Conservation (phyloP, 2,888 invertebrate genomes). For the Heliconius ethilla region DNA sequence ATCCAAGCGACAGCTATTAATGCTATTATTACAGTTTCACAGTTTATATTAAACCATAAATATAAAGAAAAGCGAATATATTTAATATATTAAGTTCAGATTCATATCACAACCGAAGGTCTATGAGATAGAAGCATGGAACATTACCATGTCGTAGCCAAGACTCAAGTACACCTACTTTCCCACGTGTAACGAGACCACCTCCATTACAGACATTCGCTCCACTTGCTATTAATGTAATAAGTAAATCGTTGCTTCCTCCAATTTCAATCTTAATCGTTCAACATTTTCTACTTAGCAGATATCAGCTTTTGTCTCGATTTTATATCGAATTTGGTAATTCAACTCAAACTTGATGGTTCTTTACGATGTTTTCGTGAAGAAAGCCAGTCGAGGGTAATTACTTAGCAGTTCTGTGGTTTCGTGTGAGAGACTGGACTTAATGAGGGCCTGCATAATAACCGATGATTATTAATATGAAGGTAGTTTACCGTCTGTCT, state of each 20-base stretch:
- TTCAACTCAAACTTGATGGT: conserved; percentile 70
- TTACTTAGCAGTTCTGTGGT: conserved; percentile 80
- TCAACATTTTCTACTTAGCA: conserved; percentile 69
- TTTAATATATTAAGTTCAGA: conserved; percentile 58
- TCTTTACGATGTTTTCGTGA: conserved; percentile 76
- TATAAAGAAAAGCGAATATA: background rate
- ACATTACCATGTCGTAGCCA: conserved; percentile 68
- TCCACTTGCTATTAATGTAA: conserved; percentile 72
- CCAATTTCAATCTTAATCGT: conserved; percentile 71
- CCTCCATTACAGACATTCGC: conserved; percentile 76
- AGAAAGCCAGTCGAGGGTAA: conserved; percentile 73
- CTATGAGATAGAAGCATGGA: conserved; percentile 71
- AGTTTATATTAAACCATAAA: background rate
- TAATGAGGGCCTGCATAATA: conserved; percentile 77
- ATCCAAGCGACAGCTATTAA: too few relatives aligned
- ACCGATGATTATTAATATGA: conserved; percentile 77
- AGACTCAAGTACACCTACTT: conserved; percentile 52
- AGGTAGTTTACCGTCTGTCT: conserved; percentile 67
- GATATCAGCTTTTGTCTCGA: conserved; percentile 42
- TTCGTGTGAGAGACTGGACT: conserved; percentile 68
- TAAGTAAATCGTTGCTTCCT: conserved; percentile 75
- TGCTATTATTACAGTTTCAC: too few relatives aligned
- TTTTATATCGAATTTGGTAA: conserved; percentile 33
- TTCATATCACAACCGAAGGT: conserved; percentile 76
- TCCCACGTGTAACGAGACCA: conserved; percentile 81